Evolutionary conservation across 2,113 vertebrate genomes (phyloP).

Genomic region (Platysternon megacephalum): DNA sequence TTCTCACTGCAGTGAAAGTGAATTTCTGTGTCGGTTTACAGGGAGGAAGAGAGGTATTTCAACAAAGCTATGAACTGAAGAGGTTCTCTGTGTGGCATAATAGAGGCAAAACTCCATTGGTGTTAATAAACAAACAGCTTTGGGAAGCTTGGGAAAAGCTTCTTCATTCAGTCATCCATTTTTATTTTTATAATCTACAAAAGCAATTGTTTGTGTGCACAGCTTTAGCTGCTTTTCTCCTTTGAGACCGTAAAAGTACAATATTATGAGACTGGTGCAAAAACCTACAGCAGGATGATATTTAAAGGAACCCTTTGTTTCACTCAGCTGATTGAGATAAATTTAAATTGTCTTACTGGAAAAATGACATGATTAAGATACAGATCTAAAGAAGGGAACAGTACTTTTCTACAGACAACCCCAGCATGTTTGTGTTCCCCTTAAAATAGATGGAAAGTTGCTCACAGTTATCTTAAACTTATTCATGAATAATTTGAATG

Average conservation of each 20-base stretch:
- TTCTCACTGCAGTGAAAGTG: not conserved
- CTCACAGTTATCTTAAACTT: not conserved
- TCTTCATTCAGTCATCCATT: not conserved
- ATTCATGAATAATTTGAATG: not conserved
- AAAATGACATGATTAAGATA: not conserved
- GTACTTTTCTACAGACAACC: fast-evolving
- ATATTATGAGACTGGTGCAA: not conserved
- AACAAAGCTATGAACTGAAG: not conserved
- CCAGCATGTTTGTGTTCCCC: not conserved
- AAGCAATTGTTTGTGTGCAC: not conserved
- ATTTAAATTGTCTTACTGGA: not conserved
- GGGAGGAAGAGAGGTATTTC: not conserved
- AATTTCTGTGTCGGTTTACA: fast-evolving
- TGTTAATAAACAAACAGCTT: not conserved
- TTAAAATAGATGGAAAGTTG: not conserved
- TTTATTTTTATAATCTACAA: not conserved
- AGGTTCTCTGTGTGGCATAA: not conserved
- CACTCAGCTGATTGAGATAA: not conserved
- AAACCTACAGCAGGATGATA: not conserved
- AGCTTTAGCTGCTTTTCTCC: not conserved
- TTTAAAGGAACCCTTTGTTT: not conserved
- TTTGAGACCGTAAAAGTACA: not conserved
- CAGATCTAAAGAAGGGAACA: not conserved
- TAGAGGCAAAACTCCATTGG: not conserved
- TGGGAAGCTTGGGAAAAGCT: not conserved